Base-by-base conservation (phyloP, 1,140 invertebrate genomes). In the Papilio helenus region DNA sequence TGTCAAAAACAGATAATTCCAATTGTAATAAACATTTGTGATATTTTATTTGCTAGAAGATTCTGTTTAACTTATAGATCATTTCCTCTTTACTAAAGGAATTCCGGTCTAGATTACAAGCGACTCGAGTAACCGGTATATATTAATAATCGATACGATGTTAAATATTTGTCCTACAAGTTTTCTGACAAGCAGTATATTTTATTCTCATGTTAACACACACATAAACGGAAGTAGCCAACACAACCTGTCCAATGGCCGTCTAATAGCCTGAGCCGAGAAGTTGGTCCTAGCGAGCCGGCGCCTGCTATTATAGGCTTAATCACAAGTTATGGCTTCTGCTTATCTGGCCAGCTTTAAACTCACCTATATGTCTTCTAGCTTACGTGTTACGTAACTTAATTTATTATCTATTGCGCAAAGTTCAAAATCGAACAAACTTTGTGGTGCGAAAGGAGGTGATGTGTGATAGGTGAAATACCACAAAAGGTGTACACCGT, bases 311-410 rank as follows among this genome's bases (percentile, higher is more conserved):
- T 74, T 74, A 29, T 16, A 76, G 72, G 49, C 74, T 76, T 76
- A 76, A 76, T 76, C 51, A 55, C 23, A 51, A 76, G 46, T 76
- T 76, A 76, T 76, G 74, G 74, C 74, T 76, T 76, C 72, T 44
- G 44, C 44, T 74, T 51, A 74, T 49, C 39, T 74, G 20, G 71
- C 71, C 42, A 9, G 72, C 39, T 74, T 74, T 74, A 46, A 49
- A 74, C n/a, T 42, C 72, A 65, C 23, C 58, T 68, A 68, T 68
- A 68, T 68, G 61, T 68, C 61, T 68, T 68, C 61, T 26, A 26
- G 23, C 61, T 68, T 68, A 29, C 61, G 58, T 61, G 58, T 29
- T 29, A 68, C 29, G 26, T 29, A 39, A 68, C 26, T 68, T 68
- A 29, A 68, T 68, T 61, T 68, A 29, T 29, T 68, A 68, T 34